Evolutionary conservation across 1,140 invertebrate species (phyloP).

Genomic region (Pissodes strobi): DNA sequence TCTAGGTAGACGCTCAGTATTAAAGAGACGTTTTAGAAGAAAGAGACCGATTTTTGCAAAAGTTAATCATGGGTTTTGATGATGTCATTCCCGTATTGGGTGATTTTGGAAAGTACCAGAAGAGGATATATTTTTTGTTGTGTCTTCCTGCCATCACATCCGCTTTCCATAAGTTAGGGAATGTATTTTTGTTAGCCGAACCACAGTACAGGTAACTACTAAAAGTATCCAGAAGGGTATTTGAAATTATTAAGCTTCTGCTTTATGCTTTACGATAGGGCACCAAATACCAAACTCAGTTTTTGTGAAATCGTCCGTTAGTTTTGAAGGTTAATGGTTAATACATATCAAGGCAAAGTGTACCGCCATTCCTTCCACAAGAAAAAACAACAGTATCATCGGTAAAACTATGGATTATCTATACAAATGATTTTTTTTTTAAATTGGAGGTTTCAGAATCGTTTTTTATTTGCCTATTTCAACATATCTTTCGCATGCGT

Average conservation of each 20-base stretch:
- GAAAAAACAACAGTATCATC: too few species aligned
- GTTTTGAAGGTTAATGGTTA: too few species aligned
- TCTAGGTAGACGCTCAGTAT: too few species aligned
- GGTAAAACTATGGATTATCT: too few species aligned
- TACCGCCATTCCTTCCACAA: too few species aligned
- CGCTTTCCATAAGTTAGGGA: constrained; percentile 76
- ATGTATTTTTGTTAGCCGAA: constrained; percentile 72
- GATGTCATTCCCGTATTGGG: constrained; percentile 70
- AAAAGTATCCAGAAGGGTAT: background rate
- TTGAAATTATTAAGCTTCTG: background rate
- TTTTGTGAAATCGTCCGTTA: background rate
- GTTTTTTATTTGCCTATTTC: too few species aligned
- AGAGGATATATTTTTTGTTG: constrained; percentile 69
- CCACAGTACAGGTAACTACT: constrained; percentile 60
- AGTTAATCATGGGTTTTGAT: constrained; percentile 69
- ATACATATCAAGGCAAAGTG: too few species aligned
- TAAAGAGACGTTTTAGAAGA: too few species aligned
- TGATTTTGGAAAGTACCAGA: constrained; percentile 72
- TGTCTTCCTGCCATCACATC: constrained; percentile 73
- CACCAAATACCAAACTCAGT: background rate
- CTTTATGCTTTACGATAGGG: background rate
- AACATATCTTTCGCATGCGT: too few species aligned
- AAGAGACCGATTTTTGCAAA: too few species aligned
- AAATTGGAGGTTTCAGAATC: too few species aligned
- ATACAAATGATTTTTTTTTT: too few species aligned